phyloP scores from a whole-genome alignment of 2,888 invertebrate genomes.

The Tetheella fluctuosa region DNA sequence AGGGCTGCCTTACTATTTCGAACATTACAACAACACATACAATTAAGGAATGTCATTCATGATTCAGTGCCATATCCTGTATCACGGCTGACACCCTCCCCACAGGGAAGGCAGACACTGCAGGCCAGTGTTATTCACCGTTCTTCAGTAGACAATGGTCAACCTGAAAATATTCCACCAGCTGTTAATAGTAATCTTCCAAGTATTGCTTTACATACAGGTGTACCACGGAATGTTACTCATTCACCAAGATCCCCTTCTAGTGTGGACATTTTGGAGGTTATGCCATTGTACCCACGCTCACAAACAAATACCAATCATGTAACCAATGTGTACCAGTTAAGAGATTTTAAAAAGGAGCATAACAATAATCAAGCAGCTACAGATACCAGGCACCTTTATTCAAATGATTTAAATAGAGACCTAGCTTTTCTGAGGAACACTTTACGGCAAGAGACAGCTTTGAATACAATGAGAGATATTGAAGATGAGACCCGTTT shows the following conservation, averaged over 20 bases:
- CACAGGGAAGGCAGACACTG: slow-evolving; percentile 69
- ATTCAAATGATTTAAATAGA: slow-evolving; percentile 74
- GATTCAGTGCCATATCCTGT: slow-evolving; percentile 69
- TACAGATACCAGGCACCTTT: slow-evolving; percentile 62
- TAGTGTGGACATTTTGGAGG: slow-evolving; percentile 82
- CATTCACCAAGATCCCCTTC: slow-evolving; percentile 80
- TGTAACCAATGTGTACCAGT: slow-evolving; percentile 83
- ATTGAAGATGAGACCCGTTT: slow-evolving; percentile 73
- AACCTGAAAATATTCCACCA: slow-evolving; percentile 51
- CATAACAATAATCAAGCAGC: slow-evolving; percentile 76
- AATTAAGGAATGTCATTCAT: slow-evolving; percentile 83
- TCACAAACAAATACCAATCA: slow-evolving; percentile 65
- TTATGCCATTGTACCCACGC: slow-evolving; percentile 79
- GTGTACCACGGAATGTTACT: slow-evolving; percentile 47
- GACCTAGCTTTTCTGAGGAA: slow-evolving; percentile 74
- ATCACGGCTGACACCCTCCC: slow-evolving; percentile 66
- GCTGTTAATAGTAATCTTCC: slow-evolving; percentile 54
- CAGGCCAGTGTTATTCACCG: slow-evolving; percentile 75
- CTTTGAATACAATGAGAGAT: slow-evolving; percentile 67
- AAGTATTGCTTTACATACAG: slow-evolving; percentile 44
- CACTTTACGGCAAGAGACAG: slow-evolving; percentile 64
- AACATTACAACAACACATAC: slow-evolving; percentile 93
- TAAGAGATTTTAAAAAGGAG: slow-evolving; percentile 82
- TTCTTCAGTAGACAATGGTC: slow-evolving; percentile 75
- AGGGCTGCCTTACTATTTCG: slow-evolving; percentile 94